Evolutionary conservation across 2,888 invertebrate genomes (phyloP), one percentile per base, ranked within the genome.

Genomic region (Phania funesta): DNA sequence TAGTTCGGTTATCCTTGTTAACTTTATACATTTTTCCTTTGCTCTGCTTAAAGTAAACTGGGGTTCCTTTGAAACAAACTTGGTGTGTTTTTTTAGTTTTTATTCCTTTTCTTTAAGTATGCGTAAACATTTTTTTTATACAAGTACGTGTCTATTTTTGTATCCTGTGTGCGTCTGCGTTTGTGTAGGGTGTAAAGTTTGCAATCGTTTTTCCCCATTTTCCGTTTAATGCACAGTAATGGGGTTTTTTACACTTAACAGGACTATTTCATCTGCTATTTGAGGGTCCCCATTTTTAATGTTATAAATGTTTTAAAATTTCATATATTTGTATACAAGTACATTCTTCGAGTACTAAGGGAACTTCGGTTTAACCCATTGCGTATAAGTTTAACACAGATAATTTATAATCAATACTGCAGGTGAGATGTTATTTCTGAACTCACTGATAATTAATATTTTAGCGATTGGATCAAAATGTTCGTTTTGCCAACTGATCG

Each of bases 201-300:
- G 18, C 26, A 18, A 38, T 29, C 44, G n/a, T 62, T 67, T 20
- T 50, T 41, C 58, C 38, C 24, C 32, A 60, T 46, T 70, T 74
- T 46, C 70, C 58, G 24, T 82, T 74, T 82, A 48, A 65, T 82
- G 68, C 74, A 75, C 64, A 46, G 38, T 65, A 70, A 70, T 82
- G 74, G 78, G 74, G 74, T 82, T 44, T 24, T 50, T 24, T 56
- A 35, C 75, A 56, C 50, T 58, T 54, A 76, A 65, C 64, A 65
- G 65, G 56, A 78, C 67, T 62, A 64, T 73, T 62, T 77, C 75
- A 52, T 80, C 46, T 74, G 26, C 54, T 54, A 62, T 60, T 65
- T 77, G 52, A 46, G 73, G 73, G 81, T 50, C 54, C 58, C 35
- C 35, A 67, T 41, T 73, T 73, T 71, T 68, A 41, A 54, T 60